phyloP scores from a whole-genome alignment of 1,140 invertebrate genomes.

The Cydia strobilella region DNA sequence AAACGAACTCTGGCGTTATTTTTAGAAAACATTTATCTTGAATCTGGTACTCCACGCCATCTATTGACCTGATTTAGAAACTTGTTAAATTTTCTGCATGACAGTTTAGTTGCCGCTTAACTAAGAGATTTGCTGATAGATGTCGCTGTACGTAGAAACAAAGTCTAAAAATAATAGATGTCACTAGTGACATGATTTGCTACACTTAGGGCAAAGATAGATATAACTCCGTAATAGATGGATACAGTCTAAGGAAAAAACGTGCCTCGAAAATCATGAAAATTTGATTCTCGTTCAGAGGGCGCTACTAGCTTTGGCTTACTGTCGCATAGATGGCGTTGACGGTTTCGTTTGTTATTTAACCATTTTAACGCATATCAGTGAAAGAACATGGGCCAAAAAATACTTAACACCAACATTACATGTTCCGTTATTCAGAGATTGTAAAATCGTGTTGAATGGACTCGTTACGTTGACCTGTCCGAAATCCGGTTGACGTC shows the following conservation, averaged over 20 bases:
- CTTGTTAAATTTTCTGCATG: not conserved
- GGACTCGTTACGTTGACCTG: slow-evolving; percentile 36
- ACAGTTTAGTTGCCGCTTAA: not conserved
- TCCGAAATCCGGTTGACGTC: slow-evolving; percentile 50
- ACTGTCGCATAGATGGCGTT: too few species aligned
- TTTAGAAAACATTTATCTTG: slow-evolving; percentile 60
- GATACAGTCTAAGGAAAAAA: too few species aligned
- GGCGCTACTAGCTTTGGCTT: too few species aligned
- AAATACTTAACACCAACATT: too few species aligned
- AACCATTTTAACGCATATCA: too few species aligned
- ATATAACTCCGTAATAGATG: too few species aligned
- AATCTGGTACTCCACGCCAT: not conserved
- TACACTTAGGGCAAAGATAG: too few species aligned
- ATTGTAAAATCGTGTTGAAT: slow-evolving; percentile 40
- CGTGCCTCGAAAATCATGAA: too few species aligned
- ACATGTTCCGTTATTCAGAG: slow-evolving; percentile 38
- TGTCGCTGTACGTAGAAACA: not conserved
- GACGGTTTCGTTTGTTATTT: too few species aligned
- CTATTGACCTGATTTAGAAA: not conserved
- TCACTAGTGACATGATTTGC: not conserved
- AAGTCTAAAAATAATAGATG: not conserved
- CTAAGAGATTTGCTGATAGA: not conserved
- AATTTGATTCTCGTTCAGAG: too few species aligned
- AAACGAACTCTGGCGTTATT: slow-evolving; percentile 80
- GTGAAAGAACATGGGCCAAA: too few species aligned